A percentile compares a stretch with the other conserved stretches of the same genome.
These are phyloP conservation scores for Gambelia wislizenii DNA, from an alignment of 2,797 vertebrate species.

Conservation along the genomic window DNA sequence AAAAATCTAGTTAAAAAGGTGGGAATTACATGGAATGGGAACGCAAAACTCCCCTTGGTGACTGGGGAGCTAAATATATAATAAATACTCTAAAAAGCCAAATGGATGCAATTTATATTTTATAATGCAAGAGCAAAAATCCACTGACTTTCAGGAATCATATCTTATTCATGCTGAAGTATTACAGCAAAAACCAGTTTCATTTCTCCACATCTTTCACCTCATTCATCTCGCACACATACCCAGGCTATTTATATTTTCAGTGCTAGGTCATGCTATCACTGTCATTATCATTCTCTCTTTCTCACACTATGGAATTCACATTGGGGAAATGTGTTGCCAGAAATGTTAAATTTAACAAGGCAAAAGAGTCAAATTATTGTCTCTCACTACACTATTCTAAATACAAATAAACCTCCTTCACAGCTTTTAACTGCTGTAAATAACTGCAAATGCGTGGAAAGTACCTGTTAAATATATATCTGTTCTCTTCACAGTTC, in stretches of 20 bases:
- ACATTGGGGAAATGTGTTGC: conserved; percentile 41
- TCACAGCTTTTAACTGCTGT: conserved; percentile 38
- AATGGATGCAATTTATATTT: conserved; percentile 16
- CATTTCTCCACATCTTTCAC: conserved; percentile 55
- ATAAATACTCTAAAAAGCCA: not conserved
- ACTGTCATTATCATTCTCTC: conserved; percentile 24
- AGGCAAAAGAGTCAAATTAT: conserved; percentile 32
- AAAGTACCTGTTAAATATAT: conserved; percentile 46
- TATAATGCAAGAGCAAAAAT: conserved; percentile 47
- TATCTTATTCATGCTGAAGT: conserved; percentile 49
- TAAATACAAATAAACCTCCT: conserved; percentile 46
- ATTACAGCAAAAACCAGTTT: conserved; percentile 29
- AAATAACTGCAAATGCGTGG: conserved; percentile 34
- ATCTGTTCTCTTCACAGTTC: conserved; percentile 10
- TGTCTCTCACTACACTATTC: not conserved
- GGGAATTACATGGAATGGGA: not conserved
- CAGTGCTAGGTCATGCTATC: conserved; percentile 37
- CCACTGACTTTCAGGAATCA: conserved; percentile 57
- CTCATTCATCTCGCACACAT: conserved; percentile 9
- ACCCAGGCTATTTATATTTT: conserved; percentile 46
- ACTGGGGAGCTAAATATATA: conserved; percentile 4
- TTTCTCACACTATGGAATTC: not conserved
- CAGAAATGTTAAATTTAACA: conserved; percentile 10
- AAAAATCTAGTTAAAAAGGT: not conserved
- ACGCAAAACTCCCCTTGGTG: not conserved